Conservation (phyloP, 1,140 invertebrate genomes). For the Zaprionus africanus region DNA sequence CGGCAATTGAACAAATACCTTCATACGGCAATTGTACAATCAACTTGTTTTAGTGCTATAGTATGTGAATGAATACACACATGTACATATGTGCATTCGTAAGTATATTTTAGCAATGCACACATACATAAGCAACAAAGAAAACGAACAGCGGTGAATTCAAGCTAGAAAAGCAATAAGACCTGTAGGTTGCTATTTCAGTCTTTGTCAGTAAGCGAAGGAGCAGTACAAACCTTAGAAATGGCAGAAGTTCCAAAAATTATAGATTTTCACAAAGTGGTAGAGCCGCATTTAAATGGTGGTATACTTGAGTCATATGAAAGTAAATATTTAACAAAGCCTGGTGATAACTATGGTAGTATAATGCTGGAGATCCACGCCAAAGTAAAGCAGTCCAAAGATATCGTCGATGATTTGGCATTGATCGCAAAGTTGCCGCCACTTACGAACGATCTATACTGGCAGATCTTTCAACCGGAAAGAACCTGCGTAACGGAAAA, state of each 20-base stretch:
- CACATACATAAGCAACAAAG: background rate
- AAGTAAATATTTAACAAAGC: constrained; percentile 84
- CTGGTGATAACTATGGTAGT: constrained; percentile 88
- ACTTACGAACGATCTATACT: constrained; percentile 85
- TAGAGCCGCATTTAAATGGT: constrained; percentile 67
- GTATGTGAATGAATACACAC: background rate
- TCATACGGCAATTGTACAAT: constrained; percentile 9
- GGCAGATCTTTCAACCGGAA: constrained; percentile 86
- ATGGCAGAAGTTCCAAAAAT: constrained; percentile 76
- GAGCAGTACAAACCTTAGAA: constrained; percentile 6
- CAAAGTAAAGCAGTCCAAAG: constrained; percentile 50
- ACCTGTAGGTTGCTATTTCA: constrained; percentile 1
- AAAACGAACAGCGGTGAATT: constrained; percentile 2
- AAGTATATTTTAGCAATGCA: constrained; percentile 6
- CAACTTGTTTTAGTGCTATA: constrained; percentile 23
- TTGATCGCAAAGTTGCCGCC: constrained; percentile 87
- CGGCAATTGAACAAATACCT: background rate
- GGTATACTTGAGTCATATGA: constrained; percentile 55
- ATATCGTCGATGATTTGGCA: constrained; percentile 80
- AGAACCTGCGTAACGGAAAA: constrained; percentile 87
- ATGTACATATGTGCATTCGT: constrained; percentile 9
- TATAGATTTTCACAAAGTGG: constrained; percentile 58
- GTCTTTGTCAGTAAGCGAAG: constrained; percentile 19
- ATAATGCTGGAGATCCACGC: constrained; percentile 85
- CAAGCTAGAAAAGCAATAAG: constrained; percentile 35